Evolutionary conservation across 2,113 vertebrate genomes (phyloP), one percentile per base, ranked within the genome.

Genomic region (Sebastes schlegelii): DNA sequence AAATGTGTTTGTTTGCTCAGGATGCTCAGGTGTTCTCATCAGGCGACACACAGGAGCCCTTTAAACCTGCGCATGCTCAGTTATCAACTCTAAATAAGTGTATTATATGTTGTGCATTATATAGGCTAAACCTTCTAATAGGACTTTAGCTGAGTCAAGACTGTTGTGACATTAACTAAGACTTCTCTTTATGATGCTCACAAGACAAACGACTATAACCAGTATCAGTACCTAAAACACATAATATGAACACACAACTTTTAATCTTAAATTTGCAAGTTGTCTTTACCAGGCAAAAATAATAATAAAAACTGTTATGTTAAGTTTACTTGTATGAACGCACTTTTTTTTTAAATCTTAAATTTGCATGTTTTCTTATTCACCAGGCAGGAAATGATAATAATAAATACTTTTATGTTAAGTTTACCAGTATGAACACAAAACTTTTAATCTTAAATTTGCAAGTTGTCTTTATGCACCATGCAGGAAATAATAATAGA

Each of bases 31-130:
- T 67, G 82, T 49, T 61, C 60, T 54, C 5, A 49, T 85, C 60
- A 80, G 43, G 48, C 34, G n/a, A 8, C 48, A 13, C 34, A 14
- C 12, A 23, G 65, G 52, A 62, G 46, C 13, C 60, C 17, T 79
- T 81, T 70, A 63, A 79, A 73, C 17, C 6, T 4, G 76, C 80
- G 83, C 76, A 23, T 90, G 81, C 77, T 48, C 58, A 23, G 1
- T 77, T 23, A 26, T 71, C 58, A 12, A n/a, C 6, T 40, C 1
- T n/a, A 3, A 40, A 7, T 8, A 46, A 46, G 46, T 58, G 21
- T 26, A 8, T 55, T 45, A 1, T 1, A 57, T 40, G 9, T 34
- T 62, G 10, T 17, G 4, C n/a, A 2, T 17, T 9, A 26, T 43
- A 26, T 26, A 8, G 7, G 40, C 1, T 14, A 21, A 17, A 43